These are phyloP conservation scores for Drosophila sp. DNA, from an alignment of 1,140 invertebrate species.

Conservation along the genomic window DNA sequence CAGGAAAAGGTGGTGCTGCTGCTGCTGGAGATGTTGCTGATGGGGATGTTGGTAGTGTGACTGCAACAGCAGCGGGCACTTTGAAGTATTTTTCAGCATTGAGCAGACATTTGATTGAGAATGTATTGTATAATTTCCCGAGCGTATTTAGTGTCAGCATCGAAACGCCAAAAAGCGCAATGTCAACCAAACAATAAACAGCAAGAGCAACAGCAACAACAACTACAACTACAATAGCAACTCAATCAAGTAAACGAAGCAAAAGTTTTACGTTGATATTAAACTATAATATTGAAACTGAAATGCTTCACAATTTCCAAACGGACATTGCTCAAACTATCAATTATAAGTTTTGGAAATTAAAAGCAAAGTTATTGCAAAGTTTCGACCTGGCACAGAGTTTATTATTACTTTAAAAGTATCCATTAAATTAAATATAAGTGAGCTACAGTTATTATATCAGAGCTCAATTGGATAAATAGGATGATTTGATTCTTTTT, in stretches of 20 bases:
- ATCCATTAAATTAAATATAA: background rate
- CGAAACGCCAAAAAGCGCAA: constrained; percentile 56
- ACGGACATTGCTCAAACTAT: constrained; percentile 3
- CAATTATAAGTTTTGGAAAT: constrained; percentile 17
- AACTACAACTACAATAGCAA: constrained; percentile 36
- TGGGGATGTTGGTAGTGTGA: constrained; percentile 10
- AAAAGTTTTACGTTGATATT: constrained; percentile 25
- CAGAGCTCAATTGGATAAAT: background rate
- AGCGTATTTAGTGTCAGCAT: constrained; percentile 77
- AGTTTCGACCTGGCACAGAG: background rate
- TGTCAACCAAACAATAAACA: constrained; percentile 11
- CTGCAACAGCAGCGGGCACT: constrained; percentile 52
- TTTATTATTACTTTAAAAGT: constrained; percentile 6
- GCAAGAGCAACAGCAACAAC: constrained; percentile 31
- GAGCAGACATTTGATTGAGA: constrained; percentile 79
- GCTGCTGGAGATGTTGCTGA: background rate
- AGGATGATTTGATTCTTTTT: too few relatives aligned
- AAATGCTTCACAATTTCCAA: constrained; percentile 6
- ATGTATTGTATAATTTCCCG: constrained; percentile 82
- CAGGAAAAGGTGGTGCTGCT: background rate
- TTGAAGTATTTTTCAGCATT: constrained; percentile 79
- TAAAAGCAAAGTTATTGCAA: constrained; percentile 6
- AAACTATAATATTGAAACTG: background rate
- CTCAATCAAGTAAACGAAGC: constrained; percentile 31
- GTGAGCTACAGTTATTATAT: background rate